Evolutionary conservation across 1,140 invertebrate genomes (phyloP).

Genomic region (Scaptomyza hsui): DNA sequence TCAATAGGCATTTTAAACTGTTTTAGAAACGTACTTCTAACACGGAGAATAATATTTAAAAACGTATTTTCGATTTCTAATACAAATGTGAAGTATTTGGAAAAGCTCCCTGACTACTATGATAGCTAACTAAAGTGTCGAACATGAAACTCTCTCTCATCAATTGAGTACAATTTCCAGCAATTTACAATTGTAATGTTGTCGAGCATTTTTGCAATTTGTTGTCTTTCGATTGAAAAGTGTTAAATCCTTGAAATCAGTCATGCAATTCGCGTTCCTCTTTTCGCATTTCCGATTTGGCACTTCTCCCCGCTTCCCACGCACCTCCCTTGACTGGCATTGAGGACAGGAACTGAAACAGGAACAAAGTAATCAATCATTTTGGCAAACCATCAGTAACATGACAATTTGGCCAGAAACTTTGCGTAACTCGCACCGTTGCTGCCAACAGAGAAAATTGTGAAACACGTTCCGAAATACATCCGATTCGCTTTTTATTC

Average conservation of each 20-base stretch:
- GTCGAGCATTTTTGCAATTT: conserved; percentile 9
- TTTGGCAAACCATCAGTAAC: conserved; percentile 73
- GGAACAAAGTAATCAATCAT: conserved; percentile 80
- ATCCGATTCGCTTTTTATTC: not conserved
- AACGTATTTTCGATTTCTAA: no score
- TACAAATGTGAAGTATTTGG: not conserved
- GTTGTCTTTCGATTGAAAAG: conserved; percentile 15
- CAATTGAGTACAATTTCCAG: conserved; percentile 11
- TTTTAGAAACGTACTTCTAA: no score
- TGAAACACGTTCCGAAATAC: conserved; percentile 6
- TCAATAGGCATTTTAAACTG: conserved; percentile 1
- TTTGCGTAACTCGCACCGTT: conserved; percentile 65
- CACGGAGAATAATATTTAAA: no score
- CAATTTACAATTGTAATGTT: conserved; percentile 12
- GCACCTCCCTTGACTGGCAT: conserved; percentile 1
- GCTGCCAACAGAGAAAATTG: conserved; percentile 1
- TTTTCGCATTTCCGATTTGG: conserved; percentile 53
- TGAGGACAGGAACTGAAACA: conserved; percentile 60
- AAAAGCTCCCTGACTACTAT: not conserved
- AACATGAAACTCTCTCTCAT: conserved; percentile 19
- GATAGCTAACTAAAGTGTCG: not conserved
- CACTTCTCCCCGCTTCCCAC: conserved; percentile 20
- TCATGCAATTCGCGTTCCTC: not conserved
- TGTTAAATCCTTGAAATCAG: conserved; percentile 14
- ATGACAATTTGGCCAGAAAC: conserved; percentile 76